Percentiles rank a stretch among this genome's conserved stretches.
These are phyloP conservation scores for Camarhynchus parvulus DNA, from an alignment of 2,113 vertebrate genomes.

Conservation along the genomic window DNA sequence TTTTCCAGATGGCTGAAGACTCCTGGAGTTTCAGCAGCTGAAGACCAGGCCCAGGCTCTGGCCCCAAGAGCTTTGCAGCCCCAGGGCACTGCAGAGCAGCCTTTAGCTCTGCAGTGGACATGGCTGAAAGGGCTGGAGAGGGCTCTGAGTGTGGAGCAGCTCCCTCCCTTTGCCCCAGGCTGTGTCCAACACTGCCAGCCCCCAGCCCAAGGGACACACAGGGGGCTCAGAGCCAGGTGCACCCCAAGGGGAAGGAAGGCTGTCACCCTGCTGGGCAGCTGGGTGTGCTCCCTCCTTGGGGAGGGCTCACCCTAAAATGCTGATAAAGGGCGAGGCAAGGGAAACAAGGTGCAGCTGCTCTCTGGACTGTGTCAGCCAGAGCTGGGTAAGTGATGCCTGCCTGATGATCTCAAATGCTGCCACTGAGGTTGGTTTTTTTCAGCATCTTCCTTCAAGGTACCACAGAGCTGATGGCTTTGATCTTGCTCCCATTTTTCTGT, in stretches of 20 bases:
- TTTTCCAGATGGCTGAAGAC: not conserved
- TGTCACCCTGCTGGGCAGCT: not conserved
- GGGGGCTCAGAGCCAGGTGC: not conserved
- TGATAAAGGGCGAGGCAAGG: not conserved
- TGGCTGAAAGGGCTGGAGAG: not conserved
- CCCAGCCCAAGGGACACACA: not conserved
- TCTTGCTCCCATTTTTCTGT: not conserved
- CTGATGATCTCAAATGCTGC: not conserved
- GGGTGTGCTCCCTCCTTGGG: not conserved
- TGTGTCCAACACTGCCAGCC: not conserved
- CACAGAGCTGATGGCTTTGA: not conserved
- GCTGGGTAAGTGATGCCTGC: not conserved
- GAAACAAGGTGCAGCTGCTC: not conserved
- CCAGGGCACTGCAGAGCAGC: not conserved
- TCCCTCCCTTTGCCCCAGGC: not conserved
- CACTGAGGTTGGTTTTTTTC: not conserved
- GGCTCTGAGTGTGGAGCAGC: not conserved
- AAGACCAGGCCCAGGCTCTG: not conserved
- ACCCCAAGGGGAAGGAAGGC: not conserved
- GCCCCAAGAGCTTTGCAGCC: not conserved
- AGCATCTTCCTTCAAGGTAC: not conserved
- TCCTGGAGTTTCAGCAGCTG: not conserved
- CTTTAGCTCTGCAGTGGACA: not conserved
- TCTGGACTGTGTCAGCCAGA: not conserved
- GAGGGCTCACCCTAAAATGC: not conserved